Conservation (phyloP, 1,140 invertebrate genomes). For the Meloidogyne hapla region DNA sequence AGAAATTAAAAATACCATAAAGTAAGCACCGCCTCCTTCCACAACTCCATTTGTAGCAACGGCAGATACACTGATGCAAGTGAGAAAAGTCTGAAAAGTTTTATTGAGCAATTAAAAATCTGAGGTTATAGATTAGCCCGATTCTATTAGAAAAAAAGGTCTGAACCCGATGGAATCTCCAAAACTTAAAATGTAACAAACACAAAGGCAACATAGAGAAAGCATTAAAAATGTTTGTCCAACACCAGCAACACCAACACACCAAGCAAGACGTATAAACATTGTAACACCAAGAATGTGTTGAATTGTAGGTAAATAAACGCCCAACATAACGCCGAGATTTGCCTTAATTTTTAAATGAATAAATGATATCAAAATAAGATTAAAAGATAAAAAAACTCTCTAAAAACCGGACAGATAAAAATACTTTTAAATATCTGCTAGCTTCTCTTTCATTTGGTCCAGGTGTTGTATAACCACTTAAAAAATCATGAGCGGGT, state of each 20-base stretch:
- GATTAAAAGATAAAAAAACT: not conserved
- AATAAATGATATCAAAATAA: not conserved
- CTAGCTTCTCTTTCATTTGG: conserved; percentile 20
- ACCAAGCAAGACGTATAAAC: conserved; percentile 83
- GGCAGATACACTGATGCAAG: conserved; percentile 96
- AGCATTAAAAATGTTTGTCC: conserved; percentile 91
- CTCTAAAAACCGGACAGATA: not conserved
- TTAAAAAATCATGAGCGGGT: conserved; percentile 23
- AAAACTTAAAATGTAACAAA: conserved; percentile 25
- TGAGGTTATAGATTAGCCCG: no score
- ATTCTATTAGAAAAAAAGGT: no score
- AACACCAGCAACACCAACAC: conserved; percentile 93
- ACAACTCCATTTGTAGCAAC: conserved; percentile 99
- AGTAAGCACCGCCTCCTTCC: conserved; percentile 85
- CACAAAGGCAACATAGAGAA: conserved; percentile 78
- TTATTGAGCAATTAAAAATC: no score
- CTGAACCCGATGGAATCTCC: no score
- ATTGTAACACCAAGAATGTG: conserved; percentile 81
- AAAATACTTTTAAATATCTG: conserved; percentile 16
- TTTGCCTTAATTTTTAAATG: conserved; percentile 51
- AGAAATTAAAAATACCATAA: conserved; percentile 80
- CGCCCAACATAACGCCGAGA: conserved; percentile 92
- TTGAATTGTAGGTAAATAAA: conserved; percentile 96
- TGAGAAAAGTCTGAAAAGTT: conserved; percentile 87
- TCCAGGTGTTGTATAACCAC: conserved; percentile 23